Evolutionary conservation across 2,888 invertebrate species (phyloP).

Genomic region (Tipula vernalis): DNA sequence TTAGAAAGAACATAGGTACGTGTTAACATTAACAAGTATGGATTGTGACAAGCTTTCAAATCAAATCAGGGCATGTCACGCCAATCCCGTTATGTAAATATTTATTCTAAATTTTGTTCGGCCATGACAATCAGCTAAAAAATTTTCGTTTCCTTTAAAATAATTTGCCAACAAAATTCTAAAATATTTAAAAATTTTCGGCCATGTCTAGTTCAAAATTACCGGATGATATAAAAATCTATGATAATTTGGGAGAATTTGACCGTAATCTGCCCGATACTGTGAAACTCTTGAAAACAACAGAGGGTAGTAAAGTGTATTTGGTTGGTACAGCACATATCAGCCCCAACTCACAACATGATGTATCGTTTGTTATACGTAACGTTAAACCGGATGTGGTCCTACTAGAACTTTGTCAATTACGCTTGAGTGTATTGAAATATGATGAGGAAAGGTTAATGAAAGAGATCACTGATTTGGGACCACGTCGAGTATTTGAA

Average conservation of each 20-base stretch:
- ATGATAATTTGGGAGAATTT: slow-evolving; percentile 18
- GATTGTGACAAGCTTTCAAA: neutral
- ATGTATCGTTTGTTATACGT: slow-evolving; percentile 52
- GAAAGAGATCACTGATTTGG: slow-evolving; percentile 70
- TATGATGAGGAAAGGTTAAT: slow-evolving; percentile 78
- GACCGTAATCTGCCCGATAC: slow-evolving; percentile 36
- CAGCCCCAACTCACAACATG: slow-evolving; percentile 79
- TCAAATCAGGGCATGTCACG: neutral
- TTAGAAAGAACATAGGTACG: neutral
- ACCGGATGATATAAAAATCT: slow-evolving; percentile 13
- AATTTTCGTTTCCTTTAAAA: neutral
- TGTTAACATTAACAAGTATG: neutral
- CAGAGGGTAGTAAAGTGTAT: slow-evolving; percentile 71
- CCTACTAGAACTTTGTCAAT: slow-evolving; percentile 78
- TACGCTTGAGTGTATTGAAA: slow-evolving; percentile 69
- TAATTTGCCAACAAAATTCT: neutral
- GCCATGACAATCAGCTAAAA: neutral
- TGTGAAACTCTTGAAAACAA: slow-evolving; percentile 57
- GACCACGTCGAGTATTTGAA: slow-evolving; percentile 46
- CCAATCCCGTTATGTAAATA: neutral
- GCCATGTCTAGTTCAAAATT: slow-evolving; percentile 5
- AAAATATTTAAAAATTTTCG: neutral
- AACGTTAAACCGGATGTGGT: slow-evolving; percentile 54
- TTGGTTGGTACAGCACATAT: slow-evolving; percentile 92
- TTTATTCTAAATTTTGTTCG: neutral